Evolutionary conservation across 2,888 invertebrate genomes (phyloP), one percentile per base, ranked within the genome.

Genomic region (Apeira syringaria): DNA sequence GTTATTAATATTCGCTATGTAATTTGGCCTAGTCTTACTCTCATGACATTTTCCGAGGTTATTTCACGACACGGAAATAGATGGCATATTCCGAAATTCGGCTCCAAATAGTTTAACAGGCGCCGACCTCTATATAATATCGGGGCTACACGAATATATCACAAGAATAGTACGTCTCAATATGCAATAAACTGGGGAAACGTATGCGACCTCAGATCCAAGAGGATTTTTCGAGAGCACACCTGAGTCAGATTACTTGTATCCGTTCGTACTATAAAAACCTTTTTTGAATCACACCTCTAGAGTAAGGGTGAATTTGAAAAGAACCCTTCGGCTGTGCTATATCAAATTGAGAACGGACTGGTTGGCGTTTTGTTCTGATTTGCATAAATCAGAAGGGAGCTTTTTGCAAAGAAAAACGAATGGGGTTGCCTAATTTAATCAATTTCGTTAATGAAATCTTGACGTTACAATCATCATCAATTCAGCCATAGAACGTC

Each of bases 201-300:
- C 72, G 80, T 80, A 82, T 75, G 75, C 74, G 81, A 80, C 80
- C 81, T 82, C 78, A 80, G 75, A 75, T 74, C 66, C 72, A 69
- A 57, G 69, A 70, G 81, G 80, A 83, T 81, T 71, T 84, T 76
- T 76, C 79, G 66, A 64, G 74, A 74, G 77, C 78, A 74, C 87
- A 86, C 88, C 88, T 87, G 88, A 83, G 84, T 80, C 77, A 79
- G 78, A 88, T 85, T 86, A 87, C 82, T 34, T 74, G 80, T 82
- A 80, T 80, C 80, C 76, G 58, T 50, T 69, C 76, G 56, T 51
- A 71, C 78, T 77, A 80, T 82, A 82, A 84, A 81, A 78, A 76
- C 70, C 68, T 75, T 64, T 74, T 73, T 74, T 74, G 77, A 76
- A 81, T 81, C 76, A 79, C 66, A 70, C 64, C 69, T 67, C 64